These are phyloP conservation scores for Karalla daura DNA, from an alignment of 2,797 vertebrate species.

Conservation along the genomic window DNA sequence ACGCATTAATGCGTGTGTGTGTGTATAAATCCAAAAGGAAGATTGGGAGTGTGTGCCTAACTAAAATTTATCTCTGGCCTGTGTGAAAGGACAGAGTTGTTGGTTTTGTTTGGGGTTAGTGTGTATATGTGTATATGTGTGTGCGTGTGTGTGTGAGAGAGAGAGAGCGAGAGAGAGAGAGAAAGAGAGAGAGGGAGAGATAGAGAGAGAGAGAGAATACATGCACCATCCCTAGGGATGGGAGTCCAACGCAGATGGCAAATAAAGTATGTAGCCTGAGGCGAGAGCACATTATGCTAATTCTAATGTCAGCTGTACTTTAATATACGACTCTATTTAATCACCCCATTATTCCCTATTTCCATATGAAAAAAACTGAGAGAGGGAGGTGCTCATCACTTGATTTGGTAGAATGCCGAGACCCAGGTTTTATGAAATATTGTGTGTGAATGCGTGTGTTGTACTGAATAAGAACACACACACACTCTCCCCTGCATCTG, in stretches of 20 bases:
- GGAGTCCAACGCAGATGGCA: constrained; percentile 99
- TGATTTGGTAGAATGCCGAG: constrained; percentile 73
- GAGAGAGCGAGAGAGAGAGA: no score
- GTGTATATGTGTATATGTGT: constrained; percentile 44
- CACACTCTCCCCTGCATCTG: constrained; percentile 8
- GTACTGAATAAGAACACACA: constrained; percentile 3
- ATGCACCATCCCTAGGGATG: constrained; percentile 92
- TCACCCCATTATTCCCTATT: constrained; percentile 99
- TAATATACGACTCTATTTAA: constrained; percentile 99
- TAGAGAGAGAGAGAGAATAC: no score
- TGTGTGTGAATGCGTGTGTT: constrained; percentile 7
- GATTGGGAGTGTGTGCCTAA: constrained; percentile 68
- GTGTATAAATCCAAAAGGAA: not conserved
- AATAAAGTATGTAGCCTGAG: constrained; percentile 99
- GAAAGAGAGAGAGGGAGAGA: no score
- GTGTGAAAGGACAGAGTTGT: constrained; percentile 60
- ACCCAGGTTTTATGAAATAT: constrained; percentile 46
- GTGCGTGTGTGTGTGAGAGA: constrained; percentile 76
- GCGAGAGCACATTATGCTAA: constrained; percentile 99
- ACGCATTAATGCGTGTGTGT: constrained; percentile 6
- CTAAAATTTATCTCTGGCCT: constrained; percentile 81
- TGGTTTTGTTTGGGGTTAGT: constrained; percentile 93
- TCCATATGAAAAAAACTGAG: constrained; percentile 93
- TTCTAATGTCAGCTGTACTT: constrained; percentile 99
- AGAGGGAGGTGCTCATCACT: constrained; percentile 53